phyloP scores from a whole-genome alignment of 2,113 vertebrate species.

The Platycercus adscitus region DNA sequence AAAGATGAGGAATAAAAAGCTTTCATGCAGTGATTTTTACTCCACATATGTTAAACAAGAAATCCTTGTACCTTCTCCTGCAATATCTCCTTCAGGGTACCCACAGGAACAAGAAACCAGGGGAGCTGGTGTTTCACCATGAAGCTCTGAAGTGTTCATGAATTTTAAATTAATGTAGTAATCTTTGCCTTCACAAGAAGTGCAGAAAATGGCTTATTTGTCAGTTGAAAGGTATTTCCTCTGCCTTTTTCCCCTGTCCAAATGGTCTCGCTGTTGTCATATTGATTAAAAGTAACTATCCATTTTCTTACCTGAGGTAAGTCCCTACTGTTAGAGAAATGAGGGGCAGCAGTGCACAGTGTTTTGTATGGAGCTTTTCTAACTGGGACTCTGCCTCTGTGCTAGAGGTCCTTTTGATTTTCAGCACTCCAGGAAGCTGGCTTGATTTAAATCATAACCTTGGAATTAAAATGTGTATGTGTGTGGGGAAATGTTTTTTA shows the following conservation, averaged over 20 bases:
- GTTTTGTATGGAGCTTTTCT: background rate
- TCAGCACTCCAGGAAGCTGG: background rate
- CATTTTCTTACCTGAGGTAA: background rate
- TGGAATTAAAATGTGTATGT: background rate
- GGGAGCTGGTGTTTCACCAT: background rate
- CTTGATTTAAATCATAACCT: background rate
- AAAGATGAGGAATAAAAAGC: background rate
- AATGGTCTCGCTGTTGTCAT: background rate
- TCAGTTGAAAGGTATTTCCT: background rate
- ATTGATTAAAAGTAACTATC: background rate
- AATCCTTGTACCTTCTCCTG: background rate
- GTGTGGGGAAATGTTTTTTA: background rate
- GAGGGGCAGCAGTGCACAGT: background rate
- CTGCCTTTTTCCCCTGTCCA: background rate
- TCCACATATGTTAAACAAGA: background rate
- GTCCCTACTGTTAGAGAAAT: background rate
- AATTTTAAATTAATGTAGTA: background rate
- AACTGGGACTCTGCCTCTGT: background rate
- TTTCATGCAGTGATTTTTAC: background rate
- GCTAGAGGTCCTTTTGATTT: slow-evolving; percentile 11
- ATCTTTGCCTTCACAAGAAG: background rate
- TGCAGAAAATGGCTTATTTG: background rate
- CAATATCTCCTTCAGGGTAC: background rate
- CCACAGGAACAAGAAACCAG: background rate
- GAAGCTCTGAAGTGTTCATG: background rate